Base-by-base conservation (phyloP, 2,888 invertebrate species). In the Hirtodrosophila confusa region DNA sequence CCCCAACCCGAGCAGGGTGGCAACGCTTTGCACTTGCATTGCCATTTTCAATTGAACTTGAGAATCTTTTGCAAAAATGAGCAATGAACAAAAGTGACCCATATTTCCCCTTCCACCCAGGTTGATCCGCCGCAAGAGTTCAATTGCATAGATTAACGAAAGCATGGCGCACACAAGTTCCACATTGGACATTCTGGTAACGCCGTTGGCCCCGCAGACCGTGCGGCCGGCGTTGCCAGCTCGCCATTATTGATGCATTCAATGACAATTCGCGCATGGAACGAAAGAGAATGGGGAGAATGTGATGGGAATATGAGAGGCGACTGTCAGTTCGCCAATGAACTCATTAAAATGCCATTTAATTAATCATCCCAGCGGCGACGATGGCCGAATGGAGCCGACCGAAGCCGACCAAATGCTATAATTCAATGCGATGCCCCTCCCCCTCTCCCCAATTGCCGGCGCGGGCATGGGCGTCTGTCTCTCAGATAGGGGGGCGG, bases 271-370 rank as follows among this genome's bases (percentile, higher is more conserved):
- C 39, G 51, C 44, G 51, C 31, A 33, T 11, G 6, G 29, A 17
- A 17, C 17, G 17, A 17, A 17, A 17, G 17, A 17, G 7, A 23
- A 31, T 11, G 11, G 10, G 29, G 33, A 3, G 45, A 24, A 10
- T 17, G 35, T 35, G 27, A 23, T 9, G 33, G 9, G 45, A 3
- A 33, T 53, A 44, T 35, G 61, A 39, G 40, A 47, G 23, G 45
- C 45, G 47, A 41, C 40, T 43, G 74, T 41, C 44, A 39, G 57
- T 53, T 58, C 47, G 72, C 72, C 62, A 76, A 75, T 77, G 84
- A 75, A 86, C 89, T 88, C 90, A 89, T 88, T 88, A 89, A 88
- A 88, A 88, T 88, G 78, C 86, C 88, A 87, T 88, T 88, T 89
- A 89, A 88, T 88, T 88, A 89, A 88, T 89, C 88, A 89, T 80